Base-by-base conservation (phyloP, 2,888 invertebrate species). In the Phragmatobia fuliginosa region DNA sequence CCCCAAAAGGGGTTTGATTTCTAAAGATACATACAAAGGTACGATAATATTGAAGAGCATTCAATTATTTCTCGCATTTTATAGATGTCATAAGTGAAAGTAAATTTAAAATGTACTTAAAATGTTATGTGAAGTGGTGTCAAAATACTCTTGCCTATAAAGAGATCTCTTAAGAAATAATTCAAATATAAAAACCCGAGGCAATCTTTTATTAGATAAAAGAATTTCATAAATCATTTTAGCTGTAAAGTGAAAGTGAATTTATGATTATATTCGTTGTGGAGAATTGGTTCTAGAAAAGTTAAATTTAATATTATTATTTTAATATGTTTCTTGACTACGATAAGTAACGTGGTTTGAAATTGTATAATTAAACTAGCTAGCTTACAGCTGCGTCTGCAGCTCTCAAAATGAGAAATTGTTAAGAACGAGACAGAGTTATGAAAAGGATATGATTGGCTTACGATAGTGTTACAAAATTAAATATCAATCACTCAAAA, bases 181-280 rank as follows among this genome's bases (percentile, higher is more conserved):
- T 67, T 82, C 75, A 78, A 73, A 78, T 75, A 75, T 72, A 75
- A 82, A 82, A 80, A 80, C 67, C 71, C 71, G 61, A 68, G 68
- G 72, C 73, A 72, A 80, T 80, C 75, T 82, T 80, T 82, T 80
- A 82, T 80, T 75, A 78, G 78, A 80, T 82, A 77, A 80, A 80
- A 80, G 72, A 82, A 82, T 80, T 80, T 75, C 80, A 82, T 80
- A 74, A 77, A 80, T 80, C 80, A 75, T 70, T 72, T 73, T 68
- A 65, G 75, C 77, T 72, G 69, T 66, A 68, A 75, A 77, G 71
- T 72, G 45, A 71, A 74, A 70, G 75, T 70, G 65, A 80, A 82
- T 82, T 80, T 82, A 80, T 71, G 80, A 72, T 73, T 78, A 70
- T 71, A 72, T 80, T 80, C 75, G 72, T 82, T 75, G 70, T 59